Evolutionary conservation across 2,797 vertebrate genomes (phyloP).

Genomic region (Cephalopachus bancanus): DNA sequence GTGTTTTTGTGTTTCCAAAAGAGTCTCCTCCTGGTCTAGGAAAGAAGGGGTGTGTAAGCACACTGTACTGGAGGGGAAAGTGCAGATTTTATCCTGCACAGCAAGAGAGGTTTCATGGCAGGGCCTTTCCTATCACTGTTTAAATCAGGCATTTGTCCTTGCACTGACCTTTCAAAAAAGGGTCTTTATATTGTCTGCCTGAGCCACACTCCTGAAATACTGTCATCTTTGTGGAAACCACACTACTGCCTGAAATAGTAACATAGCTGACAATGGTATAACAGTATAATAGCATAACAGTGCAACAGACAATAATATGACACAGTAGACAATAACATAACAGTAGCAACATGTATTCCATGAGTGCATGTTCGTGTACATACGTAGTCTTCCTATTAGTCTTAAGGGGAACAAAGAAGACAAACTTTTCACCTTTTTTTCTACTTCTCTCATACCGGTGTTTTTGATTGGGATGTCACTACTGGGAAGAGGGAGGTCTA

Average conservation of each 20-base stretch:
- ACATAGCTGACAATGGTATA: background rate
- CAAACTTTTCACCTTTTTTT: background rate
- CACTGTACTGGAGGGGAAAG: accelerated
- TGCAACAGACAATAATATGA: too few species aligned
- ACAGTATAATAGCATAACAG: too few species aligned
- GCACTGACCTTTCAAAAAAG: background rate
- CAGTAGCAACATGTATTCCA: background rate
- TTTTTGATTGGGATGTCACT: background rate
- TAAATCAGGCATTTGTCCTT: background rate
- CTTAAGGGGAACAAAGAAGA: background rate
- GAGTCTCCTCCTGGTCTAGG: background rate
- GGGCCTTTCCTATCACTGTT: accelerated
- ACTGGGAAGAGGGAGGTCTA: background rate
- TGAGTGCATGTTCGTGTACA: accelerated
- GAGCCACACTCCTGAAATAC: background rate
- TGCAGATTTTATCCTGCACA: background rate
- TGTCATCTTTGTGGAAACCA: background rate
- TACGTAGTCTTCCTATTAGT: accelerated
- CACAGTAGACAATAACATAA: too few species aligned
- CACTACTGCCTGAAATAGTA: background rate
- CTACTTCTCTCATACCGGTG: background rate
- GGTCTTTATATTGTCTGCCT: background rate
- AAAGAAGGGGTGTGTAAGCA: background rate
- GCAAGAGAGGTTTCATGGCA: background rate
- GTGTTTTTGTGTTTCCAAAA: conserved; percentile 20